phyloP scores from a whole-genome alignment of 2,888 invertebrate genomes.

The Crioceris asparagi region DNA sequence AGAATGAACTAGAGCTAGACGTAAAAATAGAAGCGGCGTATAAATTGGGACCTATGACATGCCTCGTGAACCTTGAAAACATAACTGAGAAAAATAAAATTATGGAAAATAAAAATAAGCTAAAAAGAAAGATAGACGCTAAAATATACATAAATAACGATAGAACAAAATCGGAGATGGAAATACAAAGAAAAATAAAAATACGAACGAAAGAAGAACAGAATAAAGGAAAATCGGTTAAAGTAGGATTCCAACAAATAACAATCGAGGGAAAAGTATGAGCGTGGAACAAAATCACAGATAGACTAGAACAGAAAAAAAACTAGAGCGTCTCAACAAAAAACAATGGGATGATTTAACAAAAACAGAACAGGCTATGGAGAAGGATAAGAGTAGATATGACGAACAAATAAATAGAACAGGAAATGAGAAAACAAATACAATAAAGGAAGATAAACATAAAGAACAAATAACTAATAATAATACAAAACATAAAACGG shows the following conservation, averaged over 20 bases:
- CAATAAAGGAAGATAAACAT: no score
- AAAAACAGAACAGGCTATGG: background rate
- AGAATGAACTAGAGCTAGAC: background rate
- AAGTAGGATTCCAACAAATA: background rate
- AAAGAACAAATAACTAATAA: no score
- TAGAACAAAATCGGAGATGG: background rate
- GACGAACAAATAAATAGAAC: no score
- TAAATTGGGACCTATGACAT: background rate
- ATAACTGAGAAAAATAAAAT: background rate
- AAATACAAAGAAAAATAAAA: background rate
- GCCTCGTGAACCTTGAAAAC: background rate
- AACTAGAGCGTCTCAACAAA: background rate
- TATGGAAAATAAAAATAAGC: background rate
- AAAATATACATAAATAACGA: background rate
- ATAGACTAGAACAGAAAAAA: background rate
- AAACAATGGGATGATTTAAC: no score
- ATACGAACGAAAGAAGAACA: background rate
- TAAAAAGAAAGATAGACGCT: background rate
- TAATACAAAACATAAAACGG: no score
- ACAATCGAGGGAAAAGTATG: no score
- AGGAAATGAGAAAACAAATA: no score
- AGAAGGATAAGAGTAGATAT: background rate
- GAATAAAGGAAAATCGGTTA: background rate
- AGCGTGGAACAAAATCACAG: background rate
- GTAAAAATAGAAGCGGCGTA: background rate